These are phyloP conservation scores for Peromyscus californicus DNA, from an alignment of 2,113 vertebrate species.

Conservation along the genomic window DNA sequence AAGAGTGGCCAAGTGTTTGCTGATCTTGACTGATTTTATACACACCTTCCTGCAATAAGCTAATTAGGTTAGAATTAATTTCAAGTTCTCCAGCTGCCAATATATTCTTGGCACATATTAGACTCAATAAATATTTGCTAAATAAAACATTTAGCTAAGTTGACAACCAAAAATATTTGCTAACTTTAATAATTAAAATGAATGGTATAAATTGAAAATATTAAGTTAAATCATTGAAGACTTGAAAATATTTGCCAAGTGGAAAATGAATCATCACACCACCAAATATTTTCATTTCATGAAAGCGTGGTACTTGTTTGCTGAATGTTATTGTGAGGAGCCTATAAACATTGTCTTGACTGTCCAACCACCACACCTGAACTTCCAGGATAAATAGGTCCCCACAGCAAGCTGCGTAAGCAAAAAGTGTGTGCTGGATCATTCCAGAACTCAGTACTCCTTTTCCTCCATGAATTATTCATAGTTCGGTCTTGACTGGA, in stretches of 20 bases:
- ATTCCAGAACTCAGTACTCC: neutral
- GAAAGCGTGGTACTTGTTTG: neutral
- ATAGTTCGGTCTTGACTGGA: constrained; percentile 4
- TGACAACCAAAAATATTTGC: neutral
- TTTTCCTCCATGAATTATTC: neutral
- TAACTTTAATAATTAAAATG: constrained; percentile 9
- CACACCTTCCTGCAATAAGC: neutral
- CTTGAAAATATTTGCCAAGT: constrained; percentile 43
- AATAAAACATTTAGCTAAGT: constrained; percentile 5
- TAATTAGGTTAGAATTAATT: constrained; percentile 45
- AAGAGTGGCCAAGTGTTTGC: neutral
- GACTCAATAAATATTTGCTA: constrained; percentile 54
- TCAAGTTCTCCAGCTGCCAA: constrained; percentile 33
- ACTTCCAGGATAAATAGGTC: neutral
- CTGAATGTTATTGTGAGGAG: neutral
- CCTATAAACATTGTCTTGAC: neutral
- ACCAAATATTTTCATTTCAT: constrained; percentile 55
- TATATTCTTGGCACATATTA: constrained; percentile 17
- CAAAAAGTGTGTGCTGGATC: neutral
- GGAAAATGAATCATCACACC: neutral
- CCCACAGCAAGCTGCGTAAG: neutral
- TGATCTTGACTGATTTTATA: neutral
- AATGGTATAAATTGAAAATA: neutral
- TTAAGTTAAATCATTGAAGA: neutral
- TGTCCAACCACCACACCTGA: neutral